phyloP scores from a whole-genome alignment of 1,140 invertebrate genomes.

The Zophobas atratus region DNA sequence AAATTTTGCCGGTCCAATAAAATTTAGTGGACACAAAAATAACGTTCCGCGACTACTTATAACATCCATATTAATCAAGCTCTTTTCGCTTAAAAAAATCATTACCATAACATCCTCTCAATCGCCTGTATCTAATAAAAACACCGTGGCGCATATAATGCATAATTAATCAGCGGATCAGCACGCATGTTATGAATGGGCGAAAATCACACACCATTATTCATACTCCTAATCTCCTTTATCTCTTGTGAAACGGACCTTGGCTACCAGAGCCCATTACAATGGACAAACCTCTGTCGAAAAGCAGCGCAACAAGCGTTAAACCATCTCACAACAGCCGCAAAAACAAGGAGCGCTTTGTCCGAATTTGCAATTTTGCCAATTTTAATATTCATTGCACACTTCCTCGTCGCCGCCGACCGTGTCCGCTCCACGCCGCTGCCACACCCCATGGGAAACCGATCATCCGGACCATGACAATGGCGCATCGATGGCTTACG shows the following conservation, averaged over 20 bases:
- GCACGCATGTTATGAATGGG: conserved; percentile 21
- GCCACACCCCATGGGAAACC: too few relatives aligned
- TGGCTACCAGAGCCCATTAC: conserved; percentile 27
- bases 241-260: conserved; percentile 32
- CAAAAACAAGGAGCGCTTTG: not conserved
- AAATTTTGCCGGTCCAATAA: too few relatives aligned
- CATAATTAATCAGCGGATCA: conserved; percentile 40
- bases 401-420: not conserved
- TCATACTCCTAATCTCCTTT: conserved; percentile 26
- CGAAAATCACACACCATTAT: conserved; percentile 30
- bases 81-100: not conserved
- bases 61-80: too few relatives aligned
- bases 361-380: not conserved
- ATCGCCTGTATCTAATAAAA: not conserved
- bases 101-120: conserved; percentile 1
- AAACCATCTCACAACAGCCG: not conserved
- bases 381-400: not conserved
- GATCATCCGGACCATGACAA: too few relatives aligned
- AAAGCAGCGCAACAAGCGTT: conserved; percentile 22
- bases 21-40: too few relatives aligned
- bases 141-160: conserved; percentile 20
- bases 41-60: too few relatives aligned
- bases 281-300: conserved; percentile 20
- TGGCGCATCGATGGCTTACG: too few relatives aligned
- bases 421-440: too few relatives aligned